Base-by-base conservation (phyloP, 2,888 invertebrate genomes). In the Eupithecia insigniata region DNA sequence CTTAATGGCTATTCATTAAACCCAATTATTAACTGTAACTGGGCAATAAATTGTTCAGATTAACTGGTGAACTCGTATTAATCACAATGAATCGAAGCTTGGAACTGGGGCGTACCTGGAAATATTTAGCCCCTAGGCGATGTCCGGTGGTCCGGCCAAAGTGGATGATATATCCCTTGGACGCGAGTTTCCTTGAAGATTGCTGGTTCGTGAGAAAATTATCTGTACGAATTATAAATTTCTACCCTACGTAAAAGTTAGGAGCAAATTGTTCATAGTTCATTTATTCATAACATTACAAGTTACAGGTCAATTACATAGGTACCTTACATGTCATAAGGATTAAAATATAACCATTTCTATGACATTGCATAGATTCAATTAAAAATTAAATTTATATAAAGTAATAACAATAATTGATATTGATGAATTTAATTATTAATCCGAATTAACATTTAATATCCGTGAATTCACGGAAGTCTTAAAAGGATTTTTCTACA, bases 61-160 rank as follows among this genome's bases (percentile, higher is more conserved):
- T 80, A 83, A 83, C 81, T 78, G 83, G 81, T 80, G 79, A 83
- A 84, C 81, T 84, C 83, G 79, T 83, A 86, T 87, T 85, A 85
- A 86, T 85, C 85, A 82, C 82, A 83, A 85, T 87, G 82, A 86
- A 84, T 87, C 86, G 86, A 84, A 85, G 81, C 79, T 81, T 71
- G 28, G 68, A 79, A 77, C 74, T 71, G 72, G 75, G 64, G 72
- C 69, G 61, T 22, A 73, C 28, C 55, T 55, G 26, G 55, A 22
- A 14, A 26, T 55, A 26, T 26, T 16, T 60, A 62, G 75, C 74
- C 70, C 71, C 65, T 43, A 66, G 69, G 66, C 71, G 67, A 14
- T 55, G 55, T 12, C 26, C 55, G 30, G 73, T 71, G 62, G 39
- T 62, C 61, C 66, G 32, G 39, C 22, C 22, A 14, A 55, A 26